phyloP scores from a whole-genome alignment of 2,113 vertebrate genomes.

The Spea multiplicata region DNA sequence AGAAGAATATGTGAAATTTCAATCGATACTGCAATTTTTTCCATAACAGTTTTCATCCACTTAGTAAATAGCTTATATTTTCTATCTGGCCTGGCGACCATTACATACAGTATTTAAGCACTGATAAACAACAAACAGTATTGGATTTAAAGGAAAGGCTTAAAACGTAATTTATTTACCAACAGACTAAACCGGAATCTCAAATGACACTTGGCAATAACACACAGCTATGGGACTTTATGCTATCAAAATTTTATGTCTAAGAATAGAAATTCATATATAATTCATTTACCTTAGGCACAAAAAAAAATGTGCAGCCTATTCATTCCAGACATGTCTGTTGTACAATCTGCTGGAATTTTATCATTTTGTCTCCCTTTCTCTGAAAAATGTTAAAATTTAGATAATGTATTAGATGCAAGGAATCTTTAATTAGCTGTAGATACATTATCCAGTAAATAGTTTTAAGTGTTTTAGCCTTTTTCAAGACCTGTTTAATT shows the following conservation, averaged over 20 bases:
- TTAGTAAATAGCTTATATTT: not conserved
- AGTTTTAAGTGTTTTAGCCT: too few species aligned
- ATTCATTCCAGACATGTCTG: not conserved
- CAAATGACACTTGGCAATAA: conserved; percentile 42
- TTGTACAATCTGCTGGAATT: conserved; percentile 11
- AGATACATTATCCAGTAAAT: too few species aligned
- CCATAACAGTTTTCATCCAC: too few species aligned
- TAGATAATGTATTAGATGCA: too few species aligned
- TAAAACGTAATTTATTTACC: conserved; percentile 15
- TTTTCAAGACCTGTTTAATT: too few species aligned
- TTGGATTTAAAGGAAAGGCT: not conserved
- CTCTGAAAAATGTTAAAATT: not conserved
- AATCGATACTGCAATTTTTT: too few species aligned
- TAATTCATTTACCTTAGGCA: conserved; percentile 34
- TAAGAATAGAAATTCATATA: conserved; percentile 48
- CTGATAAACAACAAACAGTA: not conserved
- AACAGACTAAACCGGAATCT: conserved; percentile 37
- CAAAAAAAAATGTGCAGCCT: conserved; percentile 15
- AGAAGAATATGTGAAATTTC: too few species aligned
- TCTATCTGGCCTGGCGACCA: not conserved
- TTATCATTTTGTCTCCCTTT: not conserved
- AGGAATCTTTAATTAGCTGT: too few species aligned
- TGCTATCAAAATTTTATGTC: conserved; percentile 47
- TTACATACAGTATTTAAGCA: not conserved
- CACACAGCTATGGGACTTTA: conserved; percentile 43